These are phyloP conservation scores for Aporophyla nigra DNA, from an alignment of 2,888 invertebrate genomes.

Conservation along the genomic window DNA sequence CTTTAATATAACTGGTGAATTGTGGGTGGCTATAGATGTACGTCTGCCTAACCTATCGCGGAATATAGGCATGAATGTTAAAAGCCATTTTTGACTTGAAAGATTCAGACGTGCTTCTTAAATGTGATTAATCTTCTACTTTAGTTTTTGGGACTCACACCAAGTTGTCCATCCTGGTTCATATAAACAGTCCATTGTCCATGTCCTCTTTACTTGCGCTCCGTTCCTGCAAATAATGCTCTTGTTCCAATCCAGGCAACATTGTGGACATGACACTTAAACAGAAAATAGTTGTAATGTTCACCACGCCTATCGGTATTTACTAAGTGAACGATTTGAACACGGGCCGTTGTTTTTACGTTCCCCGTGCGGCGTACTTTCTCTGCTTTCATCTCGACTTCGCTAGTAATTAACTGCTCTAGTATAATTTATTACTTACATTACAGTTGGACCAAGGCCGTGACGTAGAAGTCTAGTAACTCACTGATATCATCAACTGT, in stretches of 20 bases:
- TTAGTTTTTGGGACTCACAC: background rate
- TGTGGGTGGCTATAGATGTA: too few relatives aligned
- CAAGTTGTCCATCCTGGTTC: background rate
- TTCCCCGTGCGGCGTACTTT: constrained; percentile 72
- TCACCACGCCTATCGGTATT: constrained; percentile 52
- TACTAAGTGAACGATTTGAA: constrained; percentile 53
- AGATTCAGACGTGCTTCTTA: background rate
- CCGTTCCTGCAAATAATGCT: background rate
- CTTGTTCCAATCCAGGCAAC: background rate
- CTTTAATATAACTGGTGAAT: too few relatives aligned
- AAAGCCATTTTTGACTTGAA: too few relatives aligned
- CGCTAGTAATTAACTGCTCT: constrained; percentile 74
- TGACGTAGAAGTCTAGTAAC: constrained; percentile 47
- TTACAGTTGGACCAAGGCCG: constrained; percentile 56
- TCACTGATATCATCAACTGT: constrained; percentile 43
- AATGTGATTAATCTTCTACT: background rate
- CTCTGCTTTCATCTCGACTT: constrained; percentile 79
- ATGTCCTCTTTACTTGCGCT: background rate
- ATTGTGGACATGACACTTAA: constrained; percentile 24
- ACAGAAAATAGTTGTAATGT: constrained; percentile 44
- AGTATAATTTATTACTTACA: constrained; percentile 74
- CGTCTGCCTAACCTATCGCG: too few relatives aligned
- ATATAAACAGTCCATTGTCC: background rate
- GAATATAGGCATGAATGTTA: too few relatives aligned
- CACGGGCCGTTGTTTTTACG: constrained; percentile 57